Conservation (phyloP, 1,140 invertebrate species). For the Drosophila rufa region DNA sequence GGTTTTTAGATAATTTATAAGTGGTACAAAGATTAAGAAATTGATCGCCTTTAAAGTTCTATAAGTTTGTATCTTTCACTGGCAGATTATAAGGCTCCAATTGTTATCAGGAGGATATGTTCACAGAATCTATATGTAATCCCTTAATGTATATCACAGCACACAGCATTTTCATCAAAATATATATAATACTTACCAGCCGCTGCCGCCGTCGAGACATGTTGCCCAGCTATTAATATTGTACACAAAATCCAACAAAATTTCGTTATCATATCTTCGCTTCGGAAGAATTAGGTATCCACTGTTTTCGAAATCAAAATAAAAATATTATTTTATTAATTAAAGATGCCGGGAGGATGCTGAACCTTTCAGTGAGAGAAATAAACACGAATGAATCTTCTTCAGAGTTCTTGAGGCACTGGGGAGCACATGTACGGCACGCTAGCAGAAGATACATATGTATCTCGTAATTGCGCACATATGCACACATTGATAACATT, state of each 20-base stretch:
- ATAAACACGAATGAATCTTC: conserved; percentile 19
- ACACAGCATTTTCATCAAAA: conserved; percentile 5
- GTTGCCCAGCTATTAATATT: conserved; percentile 16
- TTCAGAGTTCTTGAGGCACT: conserved; percentile 10
- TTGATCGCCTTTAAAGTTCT: neutral
- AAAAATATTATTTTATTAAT: neutral
- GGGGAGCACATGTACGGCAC: conserved; percentile 13
- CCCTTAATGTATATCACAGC: neutral
- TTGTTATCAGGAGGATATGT: neutral
- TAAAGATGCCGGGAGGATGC: neutral
- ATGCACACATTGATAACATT: conserved; percentile 19
- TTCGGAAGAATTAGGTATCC: neutral
- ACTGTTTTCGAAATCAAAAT: neutral
- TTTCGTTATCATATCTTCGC: conserved; percentile 5
- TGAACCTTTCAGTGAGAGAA: conserved; percentile 19
- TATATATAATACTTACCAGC: conserved; percentile 15
- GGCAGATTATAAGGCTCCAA: neutral
- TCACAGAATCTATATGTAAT: conserved; percentile 6
- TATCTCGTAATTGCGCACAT: conserved; percentile 18
- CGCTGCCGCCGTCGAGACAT: conserved; percentile 5
- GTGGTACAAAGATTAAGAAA: neutral
- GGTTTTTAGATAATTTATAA: conserved; percentile 2
- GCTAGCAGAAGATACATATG: conserved; percentile 7
- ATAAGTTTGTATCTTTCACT: neutral
- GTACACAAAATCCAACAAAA: conserved; percentile 9